Percentiles rank a stretch among this genome's conserved stretches.
These are phyloP conservation scores for Mamestra configurata DNA, from an alignment of 1,140 invertebrate species.

Conservation along the genomic window DNA sequence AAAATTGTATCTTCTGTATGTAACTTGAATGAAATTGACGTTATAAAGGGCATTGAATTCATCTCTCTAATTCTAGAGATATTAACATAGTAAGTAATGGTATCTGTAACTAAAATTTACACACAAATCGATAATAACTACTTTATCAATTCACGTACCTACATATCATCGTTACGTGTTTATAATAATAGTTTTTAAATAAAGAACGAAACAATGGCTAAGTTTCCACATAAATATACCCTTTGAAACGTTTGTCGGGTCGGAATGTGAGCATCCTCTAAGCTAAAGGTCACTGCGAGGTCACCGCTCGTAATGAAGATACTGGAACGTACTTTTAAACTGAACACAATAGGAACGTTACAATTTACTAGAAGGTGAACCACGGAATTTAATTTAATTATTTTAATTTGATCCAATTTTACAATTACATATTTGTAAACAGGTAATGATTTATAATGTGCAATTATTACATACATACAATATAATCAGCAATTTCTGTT, in stretches of 20 bases:
- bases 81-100: neutral
- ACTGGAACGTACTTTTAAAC: conserved; percentile 40
- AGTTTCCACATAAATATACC: conserved; percentile 61
- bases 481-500: no score
- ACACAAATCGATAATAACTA: neutral
- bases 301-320: conserved; percentile 55
- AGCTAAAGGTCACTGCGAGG: conserved; percentile 77
- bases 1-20: no score
- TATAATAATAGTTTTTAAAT: conserved; percentile 51
- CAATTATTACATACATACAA: neutral
- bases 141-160: neutral
- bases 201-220: conserved; percentile 58
- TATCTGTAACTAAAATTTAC: neutral
- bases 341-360: conserved; percentile 66
- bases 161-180: conserved; percentile 13
- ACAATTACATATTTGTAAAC: conserved; percentile 16
- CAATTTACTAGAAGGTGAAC: conserved; percentile 71
- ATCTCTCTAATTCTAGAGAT: no score
- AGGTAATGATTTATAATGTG: neutral
- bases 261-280: conserved; percentile 78
- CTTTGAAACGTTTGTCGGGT: conserved; percentile 67
- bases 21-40: no score
- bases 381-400: conserved; percentile 50
- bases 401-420: conserved; percentile 35
- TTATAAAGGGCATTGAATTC: no score